phyloP scores from a whole-genome alignment of 2,888 invertebrate species.

The Synanthedon tipuliformis region DNA sequence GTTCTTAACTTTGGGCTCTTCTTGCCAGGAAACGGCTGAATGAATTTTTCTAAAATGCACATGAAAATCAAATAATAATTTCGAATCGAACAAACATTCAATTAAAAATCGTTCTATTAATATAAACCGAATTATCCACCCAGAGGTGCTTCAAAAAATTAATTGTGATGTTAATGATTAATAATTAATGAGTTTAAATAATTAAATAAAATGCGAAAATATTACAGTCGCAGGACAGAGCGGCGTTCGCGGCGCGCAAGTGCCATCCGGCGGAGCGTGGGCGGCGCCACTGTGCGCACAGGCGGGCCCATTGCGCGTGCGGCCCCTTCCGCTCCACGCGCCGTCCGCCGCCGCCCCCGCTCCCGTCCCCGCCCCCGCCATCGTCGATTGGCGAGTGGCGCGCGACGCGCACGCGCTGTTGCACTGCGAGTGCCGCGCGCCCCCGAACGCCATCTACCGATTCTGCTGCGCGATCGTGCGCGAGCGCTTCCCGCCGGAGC shows the following conservation, averaged over 20 bases:
- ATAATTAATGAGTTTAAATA: too few relatives aligned
- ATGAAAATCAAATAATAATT: too few relatives aligned
- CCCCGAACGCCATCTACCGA: conserved; percentile 60
- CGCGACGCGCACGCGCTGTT: conserved; percentile 18
- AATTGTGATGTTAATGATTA: too few relatives aligned
- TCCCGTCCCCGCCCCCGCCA: conserved; percentile 39
- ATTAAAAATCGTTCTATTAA: too few relatives aligned
- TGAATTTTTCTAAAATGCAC: too few relatives aligned
- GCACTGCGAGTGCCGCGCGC: conserved; percentile 45
- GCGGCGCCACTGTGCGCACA: conserved; percentile 84
- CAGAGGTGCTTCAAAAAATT: too few relatives aligned
- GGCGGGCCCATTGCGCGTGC: conserved; percentile 78
- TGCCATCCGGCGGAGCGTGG: conserved; percentile 70
- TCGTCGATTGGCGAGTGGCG: conserved; percentile 23
- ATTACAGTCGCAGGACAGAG: conserved; percentile 9
- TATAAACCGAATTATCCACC: too few relatives aligned
- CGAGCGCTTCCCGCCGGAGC: conserved; percentile 82
- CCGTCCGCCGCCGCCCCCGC: conserved; percentile 23
- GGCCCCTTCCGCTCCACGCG: conserved; percentile 71
- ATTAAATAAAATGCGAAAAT: conserved; percentile 6
- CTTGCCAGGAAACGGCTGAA: too few relatives aligned
- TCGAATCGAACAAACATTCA: too few relatives aligned
- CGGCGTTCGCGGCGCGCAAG: conserved; percentile 26
- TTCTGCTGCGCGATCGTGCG: conserved; percentile 84
- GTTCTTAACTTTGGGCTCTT: too few relatives aligned